These are phyloP conservation scores for Exocentrus adspersus DNA, from an alignment of 2,888 invertebrate species.

Conservation along the genomic window DNA sequence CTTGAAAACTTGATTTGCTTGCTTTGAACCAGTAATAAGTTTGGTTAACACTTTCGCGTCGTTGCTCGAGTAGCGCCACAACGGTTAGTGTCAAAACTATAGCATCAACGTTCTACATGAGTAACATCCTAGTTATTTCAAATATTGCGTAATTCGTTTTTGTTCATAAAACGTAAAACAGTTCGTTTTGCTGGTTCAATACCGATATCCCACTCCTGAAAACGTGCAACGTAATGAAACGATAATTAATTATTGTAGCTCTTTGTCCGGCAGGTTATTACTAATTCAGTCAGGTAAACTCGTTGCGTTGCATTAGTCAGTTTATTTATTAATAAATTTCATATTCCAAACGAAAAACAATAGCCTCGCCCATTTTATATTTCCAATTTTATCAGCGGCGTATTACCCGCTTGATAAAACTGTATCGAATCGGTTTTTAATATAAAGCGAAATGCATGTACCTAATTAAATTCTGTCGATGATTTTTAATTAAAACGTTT, in stretches of 20 bases:
- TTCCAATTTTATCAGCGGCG: neutral
- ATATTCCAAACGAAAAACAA: neutral
- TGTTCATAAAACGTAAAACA: neutral
- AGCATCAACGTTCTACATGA: neutral
- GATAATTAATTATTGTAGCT: neutral
- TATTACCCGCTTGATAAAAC: neutral
- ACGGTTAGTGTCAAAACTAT: too few relatives aligned
- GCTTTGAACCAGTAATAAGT: too few relatives aligned
- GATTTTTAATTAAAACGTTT: neutral
- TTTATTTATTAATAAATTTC: conserved; percentile 1
- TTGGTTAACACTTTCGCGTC: too few relatives aligned
- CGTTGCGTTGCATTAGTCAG: neutral
- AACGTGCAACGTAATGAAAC: neutral
- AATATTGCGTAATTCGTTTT: too few relatives aligned
- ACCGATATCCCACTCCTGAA: neutral
- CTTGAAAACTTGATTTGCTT: too few relatives aligned
- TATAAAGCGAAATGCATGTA: neutral
- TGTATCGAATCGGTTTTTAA: neutral
- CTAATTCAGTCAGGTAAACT: neutral
- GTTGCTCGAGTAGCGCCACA: too few relatives aligned
- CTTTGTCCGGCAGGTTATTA: neutral
- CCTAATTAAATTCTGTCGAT: neutral
- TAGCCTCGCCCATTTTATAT: neutral
- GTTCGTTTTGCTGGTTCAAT: neutral
- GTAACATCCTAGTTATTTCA: too few relatives aligned